Conservation (phyloP, 2,888 invertebrate genomes). For the Lordiphosa fenestrarum region DNA sequence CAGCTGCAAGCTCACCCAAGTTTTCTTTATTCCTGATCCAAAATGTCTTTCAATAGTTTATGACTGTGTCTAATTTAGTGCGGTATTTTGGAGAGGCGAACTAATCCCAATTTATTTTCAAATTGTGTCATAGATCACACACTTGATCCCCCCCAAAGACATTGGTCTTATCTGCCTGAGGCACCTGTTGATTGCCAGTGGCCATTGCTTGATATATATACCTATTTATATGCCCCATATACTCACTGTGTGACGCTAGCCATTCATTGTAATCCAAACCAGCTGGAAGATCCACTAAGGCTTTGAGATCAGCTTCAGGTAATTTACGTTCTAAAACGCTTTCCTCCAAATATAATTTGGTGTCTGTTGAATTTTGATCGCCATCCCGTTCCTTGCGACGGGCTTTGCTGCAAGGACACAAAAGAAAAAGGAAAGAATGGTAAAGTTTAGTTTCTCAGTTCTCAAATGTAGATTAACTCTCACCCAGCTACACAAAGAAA, state of each 20-base stretch:
- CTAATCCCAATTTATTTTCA: too few relatives aligned
- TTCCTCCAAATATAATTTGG: constrained; percentile 97
- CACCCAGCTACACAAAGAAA: constrained; percentile 81
- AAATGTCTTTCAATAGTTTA: too few relatives aligned
- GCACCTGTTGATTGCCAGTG: not conserved
- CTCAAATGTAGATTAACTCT: too few relatives aligned
- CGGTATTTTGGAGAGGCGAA: too few relatives aligned
- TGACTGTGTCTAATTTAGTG: too few relatives aligned
- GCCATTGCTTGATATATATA: not conserved
- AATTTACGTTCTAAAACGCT: constrained; percentile 95
- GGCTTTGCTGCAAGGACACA: constrained; percentile 89
- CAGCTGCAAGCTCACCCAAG: too few relatives aligned
- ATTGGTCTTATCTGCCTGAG: too few relatives aligned
- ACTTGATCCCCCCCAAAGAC: too few relatives aligned
- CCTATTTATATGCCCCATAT: not conserved
- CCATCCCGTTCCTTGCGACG: constrained; percentile 97
- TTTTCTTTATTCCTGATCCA: too few relatives aligned
- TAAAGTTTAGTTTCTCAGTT: too few relatives aligned
- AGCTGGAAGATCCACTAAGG: constrained; percentile 95
- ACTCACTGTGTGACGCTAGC: constrained; percentile 98
- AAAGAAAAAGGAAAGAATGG: constrained; percentile 2
- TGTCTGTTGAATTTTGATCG: constrained; percentile 88
- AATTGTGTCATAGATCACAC: too few relatives aligned
- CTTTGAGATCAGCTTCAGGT: constrained; percentile 95
- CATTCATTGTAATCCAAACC: constrained; percentile 99